A percentile compares a stretch with the other conserved stretches of the same genome.
phyloP scores from a whole-genome alignment of 2,888 invertebrate species.

The Ormyrus rosae region DNA sequence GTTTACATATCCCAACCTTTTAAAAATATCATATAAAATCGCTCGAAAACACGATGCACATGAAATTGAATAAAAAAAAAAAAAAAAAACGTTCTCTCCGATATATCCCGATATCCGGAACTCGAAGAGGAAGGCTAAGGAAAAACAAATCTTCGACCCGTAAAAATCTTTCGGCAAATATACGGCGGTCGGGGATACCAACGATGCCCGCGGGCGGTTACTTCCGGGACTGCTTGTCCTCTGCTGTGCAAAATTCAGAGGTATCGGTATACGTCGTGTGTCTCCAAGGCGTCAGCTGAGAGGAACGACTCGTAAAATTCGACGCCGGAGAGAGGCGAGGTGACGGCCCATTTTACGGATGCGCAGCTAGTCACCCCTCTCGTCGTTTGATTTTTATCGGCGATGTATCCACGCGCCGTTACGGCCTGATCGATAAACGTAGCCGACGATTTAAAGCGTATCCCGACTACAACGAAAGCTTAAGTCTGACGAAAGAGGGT shows the following conservation, averaged over 20 bases:
- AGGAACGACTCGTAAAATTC: slow-evolving; percentile 36
- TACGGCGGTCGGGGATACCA: background rate
- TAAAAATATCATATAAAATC: too few species aligned
- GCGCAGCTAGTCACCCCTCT: background rate
- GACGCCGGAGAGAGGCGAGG: background rate
- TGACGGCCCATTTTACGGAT: slow-evolving; percentile 2
- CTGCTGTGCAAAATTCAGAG: slow-evolving; percentile 10
- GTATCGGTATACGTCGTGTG: background rate
- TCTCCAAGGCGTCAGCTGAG: slow-evolving; percentile 6
- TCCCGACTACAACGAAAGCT: background rate
- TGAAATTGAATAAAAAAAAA: too few species aligned
- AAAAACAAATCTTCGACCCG: background rate
- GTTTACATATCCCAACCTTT: too few species aligned
- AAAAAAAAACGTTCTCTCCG: too few species aligned
- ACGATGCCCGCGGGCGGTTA: slow-evolving; percentile 7
- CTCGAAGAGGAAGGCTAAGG: too few species aligned
- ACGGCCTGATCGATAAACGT: too few species aligned
- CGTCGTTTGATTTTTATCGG: slow-evolving; percentile 26
- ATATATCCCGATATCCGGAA: too few species aligned
- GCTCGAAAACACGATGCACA: too few species aligned
- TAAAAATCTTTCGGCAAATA: slow-evolving; percentile 20
- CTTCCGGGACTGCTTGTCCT: background rate
- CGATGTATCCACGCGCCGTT: background rate
- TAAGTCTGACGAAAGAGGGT: background rate
- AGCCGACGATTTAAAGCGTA: too few species aligned